These are phyloP conservation scores for Diplodus sargus DNA, from an alignment of 2,797 vertebrate genomes.

Conservation along the genomic window DNA sequence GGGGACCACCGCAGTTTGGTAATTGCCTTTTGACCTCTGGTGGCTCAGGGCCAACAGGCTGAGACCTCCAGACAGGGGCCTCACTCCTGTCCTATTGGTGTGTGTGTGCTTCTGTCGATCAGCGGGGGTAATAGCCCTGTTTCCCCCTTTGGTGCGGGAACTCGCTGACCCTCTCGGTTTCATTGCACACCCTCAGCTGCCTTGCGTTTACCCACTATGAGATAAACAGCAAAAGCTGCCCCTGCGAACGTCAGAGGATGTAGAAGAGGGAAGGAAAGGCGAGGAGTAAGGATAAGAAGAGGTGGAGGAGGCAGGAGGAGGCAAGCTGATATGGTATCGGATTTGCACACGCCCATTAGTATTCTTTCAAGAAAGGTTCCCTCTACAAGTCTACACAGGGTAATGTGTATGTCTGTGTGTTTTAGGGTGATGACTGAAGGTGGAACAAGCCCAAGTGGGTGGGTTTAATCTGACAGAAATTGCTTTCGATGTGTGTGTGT, in stretches of 20 bases:
- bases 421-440: slow-evolving; percentile 52
- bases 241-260: slow-evolving; percentile 42
- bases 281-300: slow-evolving; percentile 51
- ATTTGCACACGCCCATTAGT: slow-evolving; percentile 30
- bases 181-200: slow-evolving; percentile 24
- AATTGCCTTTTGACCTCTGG: slow-evolving; percentile 77
- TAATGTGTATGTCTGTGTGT: slow-evolving; percentile 45
- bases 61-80: slow-evolving; percentile 54
- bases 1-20: slow-evolving; percentile 66
- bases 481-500: slow-evolving; percentile 49
- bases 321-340: slow-evolving; percentile 46
- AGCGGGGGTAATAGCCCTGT: slow-evolving; percentile 34
- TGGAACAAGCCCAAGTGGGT: slow-evolving; percentile 50
- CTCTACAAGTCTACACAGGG: slow-evolving; percentile 15
- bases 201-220: slow-evolving; percentile 14
- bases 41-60: slow-evolving; percentile 53
- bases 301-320: slow-evolving; percentile 40
- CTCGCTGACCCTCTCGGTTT: slow-evolving; percentile 47
- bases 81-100: slow-evolving; percentile 39
- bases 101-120: slow-evolving; percentile 48
- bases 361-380: slow-evolving; percentile 32
- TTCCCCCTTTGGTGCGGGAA: slow-evolving; percentile 54
- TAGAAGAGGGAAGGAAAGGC: slow-evolving; percentile 58
- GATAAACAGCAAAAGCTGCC: slow-evolving; percentile 16
- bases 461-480: slow-evolving; percentile 55